Conservation (phyloP, 2,113 vertebrate genomes). For the Xiphorhynchus elegans region DNA sequence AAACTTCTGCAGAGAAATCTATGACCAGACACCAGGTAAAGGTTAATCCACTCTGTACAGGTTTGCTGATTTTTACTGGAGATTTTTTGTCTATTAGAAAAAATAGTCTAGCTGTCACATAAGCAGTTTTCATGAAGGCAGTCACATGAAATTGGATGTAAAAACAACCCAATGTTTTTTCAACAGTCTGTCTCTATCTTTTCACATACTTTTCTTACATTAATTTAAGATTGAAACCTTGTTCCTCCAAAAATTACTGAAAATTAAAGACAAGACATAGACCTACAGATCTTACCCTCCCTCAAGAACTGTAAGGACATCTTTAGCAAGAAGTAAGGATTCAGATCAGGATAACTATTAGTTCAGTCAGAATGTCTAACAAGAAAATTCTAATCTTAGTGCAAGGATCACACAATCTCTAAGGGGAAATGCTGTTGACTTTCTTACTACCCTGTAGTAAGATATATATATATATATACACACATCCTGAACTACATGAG, state of each 20-base stretch:
- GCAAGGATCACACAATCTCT: neutral
- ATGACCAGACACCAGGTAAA: neutral
- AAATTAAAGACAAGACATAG: neutral
- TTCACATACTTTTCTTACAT: neutral
- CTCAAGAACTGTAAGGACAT: neutral
- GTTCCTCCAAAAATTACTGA: neutral
- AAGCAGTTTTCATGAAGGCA: neutral
- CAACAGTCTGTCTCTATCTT: neutral
- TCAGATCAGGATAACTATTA: neutral
- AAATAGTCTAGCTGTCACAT: neutral
- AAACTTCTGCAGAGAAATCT: neutral
- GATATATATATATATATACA: neutral
- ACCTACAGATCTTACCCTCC: neutral
- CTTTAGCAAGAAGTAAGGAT: neutral
- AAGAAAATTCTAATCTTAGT: neutral
- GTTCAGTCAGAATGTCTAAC: neutral
- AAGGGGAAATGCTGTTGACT: neutral
- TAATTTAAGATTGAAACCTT: neutral
- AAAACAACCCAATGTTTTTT: neutral
- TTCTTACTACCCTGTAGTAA: neutral
- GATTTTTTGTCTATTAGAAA: neutral
- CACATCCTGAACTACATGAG: neutral
- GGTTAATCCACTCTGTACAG: neutral
- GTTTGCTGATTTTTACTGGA: neutral
- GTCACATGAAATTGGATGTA: neutral